Evolutionary conservation across 1,140 invertebrate genomes (phyloP), one percentile per base, ranked within the genome.

Genomic region (Drosophila kohkoa): DNA sequence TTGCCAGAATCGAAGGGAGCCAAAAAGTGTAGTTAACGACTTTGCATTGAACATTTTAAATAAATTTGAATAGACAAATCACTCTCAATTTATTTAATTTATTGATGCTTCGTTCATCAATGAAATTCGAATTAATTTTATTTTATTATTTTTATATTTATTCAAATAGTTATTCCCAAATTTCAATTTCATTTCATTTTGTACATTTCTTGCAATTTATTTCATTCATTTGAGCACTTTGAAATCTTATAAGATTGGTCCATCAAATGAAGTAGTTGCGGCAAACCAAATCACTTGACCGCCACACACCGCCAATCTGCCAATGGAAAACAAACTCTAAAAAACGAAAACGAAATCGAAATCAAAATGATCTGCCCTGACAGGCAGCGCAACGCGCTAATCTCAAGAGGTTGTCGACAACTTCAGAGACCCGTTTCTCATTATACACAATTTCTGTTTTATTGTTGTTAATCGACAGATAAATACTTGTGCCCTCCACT

Each of bases 321-420:
- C 30, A 28, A 35, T 25, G 15, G 32, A 70, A 63, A 63, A 55
- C 2, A 48, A 38, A 52, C 49, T n/a, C 2, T 3, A 25, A 25
- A 25, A 25, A 70, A 69, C 0, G 1, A 32, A 52, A 52, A 30
- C 8, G 25, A 28, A 59, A 68, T 35, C 1, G 15, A 10, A 73
- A 38, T 52, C 8, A 15, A 35, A 54, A 15, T 65, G 49, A 65
- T 43, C 41, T 38, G 38, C 28, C 13, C 58, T 65, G 65, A 25
- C 48, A 82, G 67, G 13, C 43, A 58, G 25, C 49, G n/a, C 6
- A 51, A 59, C 72, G 74, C 59, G 59, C 62, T 48, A 67, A 45
- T 57, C 45, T 81, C 54, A 28, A 85, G 81, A 76, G 63, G 63
- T 64, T 85, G 82, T 65, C 85, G 82, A 72, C 78, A 81, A 67